Percentiles rank a stretch among this genome's conserved stretches.
Evolutionary conservation across 2,113 vertebrate species (phyloP).

Genomic region (Pedionomus torquatus): DNA sequence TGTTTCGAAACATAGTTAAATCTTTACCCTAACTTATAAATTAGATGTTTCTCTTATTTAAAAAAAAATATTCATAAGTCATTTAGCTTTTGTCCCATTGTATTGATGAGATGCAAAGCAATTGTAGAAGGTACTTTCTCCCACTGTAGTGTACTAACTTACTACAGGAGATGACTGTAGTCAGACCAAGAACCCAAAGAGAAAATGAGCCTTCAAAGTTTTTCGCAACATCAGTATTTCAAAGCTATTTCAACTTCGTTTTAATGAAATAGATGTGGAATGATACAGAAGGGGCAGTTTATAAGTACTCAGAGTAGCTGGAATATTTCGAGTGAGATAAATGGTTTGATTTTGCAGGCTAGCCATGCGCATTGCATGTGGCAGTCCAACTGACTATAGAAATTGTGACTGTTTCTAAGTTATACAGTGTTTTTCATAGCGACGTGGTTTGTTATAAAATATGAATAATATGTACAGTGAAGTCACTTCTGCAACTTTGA

Average conservation of each 20-base stretch:
- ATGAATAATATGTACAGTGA: rapidly evolving
- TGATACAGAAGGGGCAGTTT: background rate
- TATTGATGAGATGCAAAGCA: background rate
- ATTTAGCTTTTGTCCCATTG: background rate
- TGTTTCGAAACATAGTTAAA: background rate
- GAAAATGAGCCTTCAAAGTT: background rate
- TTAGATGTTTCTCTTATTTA: background rate
- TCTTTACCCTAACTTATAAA: background rate
- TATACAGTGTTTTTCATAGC: background rate
- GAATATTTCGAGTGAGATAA: background rate
- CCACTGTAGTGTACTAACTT: background rate
- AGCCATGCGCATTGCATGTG: background rate
- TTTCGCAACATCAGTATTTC: background rate
- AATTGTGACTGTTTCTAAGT: background rate
- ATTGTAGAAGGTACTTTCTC: background rate
- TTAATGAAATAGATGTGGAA: background rate
- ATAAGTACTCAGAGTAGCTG: background rate
- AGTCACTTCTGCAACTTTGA: background rate
- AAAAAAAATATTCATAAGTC: background rate
- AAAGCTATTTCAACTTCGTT: background rate
- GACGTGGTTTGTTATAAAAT: background rate
- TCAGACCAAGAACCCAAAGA: background rate
- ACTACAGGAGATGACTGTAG: background rate
- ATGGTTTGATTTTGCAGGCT: background rate
- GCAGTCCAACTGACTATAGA: background rate